Percentiles rank a stretch among this genome's conserved stretches.
These are phyloP conservation scores for Sciaenops ocellatus DNA, from an alignment of 2,797 vertebrate species.

Conservation along the genomic window DNA sequence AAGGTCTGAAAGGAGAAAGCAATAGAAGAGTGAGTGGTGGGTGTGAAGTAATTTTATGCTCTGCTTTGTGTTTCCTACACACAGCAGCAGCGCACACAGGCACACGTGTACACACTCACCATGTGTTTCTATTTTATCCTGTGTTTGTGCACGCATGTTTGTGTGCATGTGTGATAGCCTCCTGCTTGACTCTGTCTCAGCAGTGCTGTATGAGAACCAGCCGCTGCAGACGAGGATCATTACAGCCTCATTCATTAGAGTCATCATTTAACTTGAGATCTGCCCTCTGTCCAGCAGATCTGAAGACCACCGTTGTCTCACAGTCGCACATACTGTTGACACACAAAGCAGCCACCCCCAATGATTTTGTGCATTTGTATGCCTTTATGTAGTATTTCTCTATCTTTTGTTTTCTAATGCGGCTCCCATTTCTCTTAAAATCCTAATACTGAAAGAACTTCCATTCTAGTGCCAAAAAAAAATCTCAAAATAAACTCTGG, in stretches of 20 bases:
- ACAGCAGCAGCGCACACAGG: constrained; percentile 30
- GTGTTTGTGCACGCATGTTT: constrained; percentile 31
- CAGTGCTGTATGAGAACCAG: constrained; percentile 78
- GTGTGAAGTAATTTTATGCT: constrained; percentile 59
- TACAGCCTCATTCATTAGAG: constrained; percentile 88
- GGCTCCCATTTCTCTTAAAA: constrained; percentile 26
- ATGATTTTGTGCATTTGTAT: constrained; percentile 31
- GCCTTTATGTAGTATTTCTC: constrained; percentile 51
- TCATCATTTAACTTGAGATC: constrained; percentile 87
- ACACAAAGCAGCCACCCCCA: not conserved
- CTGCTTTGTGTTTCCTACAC: constrained; percentile 37
- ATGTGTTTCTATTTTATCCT: constrained; percentile 78
- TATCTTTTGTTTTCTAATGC: constrained; percentile 49
- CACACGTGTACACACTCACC: constrained; percentile 34
- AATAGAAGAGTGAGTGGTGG: constrained; percentile 18
- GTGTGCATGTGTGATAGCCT: constrained; percentile 46
- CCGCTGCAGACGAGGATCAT: constrained; percentile 75
- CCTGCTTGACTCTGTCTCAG: constrained; percentile 53
- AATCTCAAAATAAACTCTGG: constrained; percentile 77
- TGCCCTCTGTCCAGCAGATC: constrained; percentile 77
- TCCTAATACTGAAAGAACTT: constrained; percentile 31
- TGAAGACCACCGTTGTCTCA: constrained; percentile 47
- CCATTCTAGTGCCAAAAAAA: constrained; percentile 41
- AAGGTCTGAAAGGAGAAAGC: constrained; percentile 32
- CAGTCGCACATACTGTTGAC: constrained; percentile 1